Evolutionary conservation across 2,888 invertebrate species (phyloP), one percentile per base, ranked within the genome.

Genomic region (Tryphoninae sp.): DNA sequence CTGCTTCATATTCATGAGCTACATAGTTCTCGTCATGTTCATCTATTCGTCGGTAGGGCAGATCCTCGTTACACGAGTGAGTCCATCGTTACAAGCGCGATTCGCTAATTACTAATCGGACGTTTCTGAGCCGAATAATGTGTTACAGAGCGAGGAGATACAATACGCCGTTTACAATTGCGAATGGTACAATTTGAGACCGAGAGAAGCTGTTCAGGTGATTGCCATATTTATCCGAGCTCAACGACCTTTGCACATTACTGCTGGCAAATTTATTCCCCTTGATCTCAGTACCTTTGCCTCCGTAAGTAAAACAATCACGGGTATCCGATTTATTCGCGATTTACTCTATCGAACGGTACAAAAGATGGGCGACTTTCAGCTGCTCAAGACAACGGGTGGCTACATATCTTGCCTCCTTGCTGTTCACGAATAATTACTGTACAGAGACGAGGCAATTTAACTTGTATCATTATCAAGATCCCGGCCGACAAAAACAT

Each of bases 211-310:
- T 13, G 33, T 19, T 7, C 64, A 78, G 9, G 45, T 86, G 16
- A 81, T 86, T 33, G 23, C 76, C 6, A 62, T 86, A 22, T 78
- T 83, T 65, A 8, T 62, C 11, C 84, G 68, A 40, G 33, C 85
- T 11, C 82, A 68, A 23, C 74, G 51, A 4, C 82, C 85, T 7
- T 64, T 85, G 22, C 58, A 72, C 2, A 19, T 86, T 59, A 86
- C 84, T 1, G 86, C 82, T 0, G 84, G 84, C 49, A 85, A 83
- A 64, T 65, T 83, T 0, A 68, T 84, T 78, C 82, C 84, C 22
- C n/a, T 86, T 23, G 80, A 79, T 7, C 67, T 85, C 69, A 65
- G 40, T 42, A 71, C 79, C 0, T 82, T 85, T 40, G 83, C 81
- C 53, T 81, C 71, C 6, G 84, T 86, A 79, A 83, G 78, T 22